Evolutionary conservation across 2,888 invertebrate genomes (phyloP), one percentile per base, ranked within the genome.

Genomic region (Andrena fulva): DNA sequence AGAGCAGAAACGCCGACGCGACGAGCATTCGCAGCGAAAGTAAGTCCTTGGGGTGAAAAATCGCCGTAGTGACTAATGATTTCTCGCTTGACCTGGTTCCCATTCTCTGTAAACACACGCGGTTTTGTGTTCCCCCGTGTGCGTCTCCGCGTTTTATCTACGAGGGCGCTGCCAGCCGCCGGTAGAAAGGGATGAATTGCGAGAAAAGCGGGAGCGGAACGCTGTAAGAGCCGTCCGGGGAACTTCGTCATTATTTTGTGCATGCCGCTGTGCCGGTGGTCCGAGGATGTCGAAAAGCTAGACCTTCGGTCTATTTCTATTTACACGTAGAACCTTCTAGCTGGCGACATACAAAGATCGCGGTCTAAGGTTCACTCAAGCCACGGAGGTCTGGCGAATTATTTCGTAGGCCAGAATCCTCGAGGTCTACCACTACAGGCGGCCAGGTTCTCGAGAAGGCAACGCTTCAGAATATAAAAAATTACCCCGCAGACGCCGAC

Each of bases 41-140:
- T 70, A 70, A 80, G 80, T 54, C 60, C 70, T 60, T 29, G 60
- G 60, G 52, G 68, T 81, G 70, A 74, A 80, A 75, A 70, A 74
- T 78, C 78, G 74, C 59, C 64, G 77, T 76, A 77, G 77, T 80
- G 71, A 86, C 84, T 86, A 86, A 88, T 83, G 80, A 87, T 88
- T 87, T 87, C 71, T 79, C 84, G 77, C 72, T 80, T 81, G 88
- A 76, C 84, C 87, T 73, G 77, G 59, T 87, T 87, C 48, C 12
- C 66, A 69, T 77, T 77, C 64, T 60, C 77, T 42, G 56, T 54
- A 35, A 31, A 63, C 68, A 54, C 77, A 66, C 76, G 63, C 67
- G 29, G 62, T 70, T 48, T 71, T 42, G 27, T 63, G 63, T 20
- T 24, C 48, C 70, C 76, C 59, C 52, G 50, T 31, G 54, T 62